A percentile compares a stretch with the other conserved stretches of the same genome.
Conservation (phyloP, 2,113 vertebrate genomes). For the Chlorocebus sabaeus region DNA sequence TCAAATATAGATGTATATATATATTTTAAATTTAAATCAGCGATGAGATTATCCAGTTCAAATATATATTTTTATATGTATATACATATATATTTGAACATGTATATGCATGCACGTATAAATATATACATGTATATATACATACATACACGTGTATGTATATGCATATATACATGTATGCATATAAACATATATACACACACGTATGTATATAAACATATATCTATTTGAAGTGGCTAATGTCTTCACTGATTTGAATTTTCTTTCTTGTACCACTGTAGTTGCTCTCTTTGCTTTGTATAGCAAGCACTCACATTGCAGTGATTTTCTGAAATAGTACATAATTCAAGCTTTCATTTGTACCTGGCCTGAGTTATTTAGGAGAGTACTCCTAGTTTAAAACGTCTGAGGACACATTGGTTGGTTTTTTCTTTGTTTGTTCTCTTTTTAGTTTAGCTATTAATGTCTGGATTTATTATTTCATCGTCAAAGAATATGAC, state of each 20-base stretch:
- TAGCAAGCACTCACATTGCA: not conserved
- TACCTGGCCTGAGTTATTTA: not conserved
- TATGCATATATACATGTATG: no score
- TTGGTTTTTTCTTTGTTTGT: not conserved
- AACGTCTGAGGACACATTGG: not conserved
- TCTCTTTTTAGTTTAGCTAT: not conserved
- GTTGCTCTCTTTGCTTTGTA: not conserved
- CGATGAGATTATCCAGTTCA: no score
- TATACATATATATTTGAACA: no score
- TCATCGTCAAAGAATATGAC: not conserved
- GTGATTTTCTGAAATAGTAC: not conserved
- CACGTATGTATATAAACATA: no score
- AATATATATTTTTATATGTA: no score
- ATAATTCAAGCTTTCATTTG: not conserved
- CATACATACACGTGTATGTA: no score
- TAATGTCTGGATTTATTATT: not conserved
- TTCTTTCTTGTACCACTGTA: not conserved
- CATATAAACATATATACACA: no score
- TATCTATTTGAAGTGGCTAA: not conserved
- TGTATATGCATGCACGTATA: no score
- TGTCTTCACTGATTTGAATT: not conserved
- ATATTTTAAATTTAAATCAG: no score
- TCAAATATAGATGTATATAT: no score
- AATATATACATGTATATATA: accelerated
- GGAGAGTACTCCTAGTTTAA: not conserved